Evolutionary conservation across 2,113 vertebrate genomes (phyloP).

Genomic region (Oryzias curvinotus): DNA sequence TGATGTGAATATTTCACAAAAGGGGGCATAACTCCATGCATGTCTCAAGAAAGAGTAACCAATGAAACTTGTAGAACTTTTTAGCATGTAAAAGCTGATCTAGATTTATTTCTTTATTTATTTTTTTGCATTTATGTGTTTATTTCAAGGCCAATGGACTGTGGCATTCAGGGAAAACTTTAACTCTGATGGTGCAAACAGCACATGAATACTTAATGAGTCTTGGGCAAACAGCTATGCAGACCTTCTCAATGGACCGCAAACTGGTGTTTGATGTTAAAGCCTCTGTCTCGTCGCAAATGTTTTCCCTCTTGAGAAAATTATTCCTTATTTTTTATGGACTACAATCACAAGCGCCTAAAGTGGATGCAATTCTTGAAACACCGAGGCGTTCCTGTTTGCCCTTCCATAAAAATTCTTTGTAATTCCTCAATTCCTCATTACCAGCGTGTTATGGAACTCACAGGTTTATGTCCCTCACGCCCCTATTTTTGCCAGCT

Average conservation of each 20-base stretch:
- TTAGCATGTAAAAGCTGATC: neutral
- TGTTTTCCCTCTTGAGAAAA: slow-evolving; percentile 4
- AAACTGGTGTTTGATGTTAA: slow-evolving; percentile 39
- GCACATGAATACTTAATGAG: slow-evolving; percentile 47
- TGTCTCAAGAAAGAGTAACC: no score
- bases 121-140: slow-evolving; percentile 15
- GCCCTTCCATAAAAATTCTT: no score
- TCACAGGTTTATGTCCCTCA: no score
- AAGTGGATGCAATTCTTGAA: slow-evolving; percentile 5
- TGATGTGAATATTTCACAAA: slow-evolving; percentile 11
- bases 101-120: slow-evolving; percentile 8
- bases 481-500: no score
- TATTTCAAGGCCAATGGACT: slow-evolving; percentile 24
- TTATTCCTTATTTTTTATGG: slow-evolving; percentile 2
- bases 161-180: slow-evolving; percentile 28
- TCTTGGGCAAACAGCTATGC: slow-evolving; percentile 14
- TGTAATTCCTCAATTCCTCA: no score
- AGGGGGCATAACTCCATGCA: no score
- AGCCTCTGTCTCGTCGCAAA: slow-evolving; percentile 2
- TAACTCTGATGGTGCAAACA: slow-evolving; percentile 29
- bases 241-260: slow-evolving; percentile 19
- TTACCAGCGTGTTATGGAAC: no score
- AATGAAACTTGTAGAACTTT: neutral
- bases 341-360: slow-evolving; percentile 4
- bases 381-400: no score